These are phyloP conservation scores for Darevskia nairensis DNA, from an alignment of 2,797 vertebrate genomes.

Conservation along the genomic window DNA sequence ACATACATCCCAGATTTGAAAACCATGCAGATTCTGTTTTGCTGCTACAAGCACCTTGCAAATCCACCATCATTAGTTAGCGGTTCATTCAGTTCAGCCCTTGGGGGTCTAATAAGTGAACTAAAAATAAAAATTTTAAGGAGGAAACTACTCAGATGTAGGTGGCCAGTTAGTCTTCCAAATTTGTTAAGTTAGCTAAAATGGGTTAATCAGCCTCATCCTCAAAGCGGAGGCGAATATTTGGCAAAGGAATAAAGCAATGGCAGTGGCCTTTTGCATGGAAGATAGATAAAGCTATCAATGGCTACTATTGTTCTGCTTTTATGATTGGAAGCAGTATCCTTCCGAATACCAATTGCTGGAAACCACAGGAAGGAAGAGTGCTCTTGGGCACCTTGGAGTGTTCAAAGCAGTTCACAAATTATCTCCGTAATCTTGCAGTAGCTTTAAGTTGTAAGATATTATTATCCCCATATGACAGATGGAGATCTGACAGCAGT, in stretches of 20 bases:
- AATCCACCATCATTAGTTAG: background rate
- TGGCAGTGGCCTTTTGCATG: too few relatives aligned
- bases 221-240: background rate
- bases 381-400: background rate
- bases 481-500: too few relatives aligned
- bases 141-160: background rate
- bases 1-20: background rate
- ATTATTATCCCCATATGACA: too few relatives aligned
- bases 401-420: background rate
- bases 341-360: too few relatives aligned
- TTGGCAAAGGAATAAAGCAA: too few relatives aligned
- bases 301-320: too few relatives aligned
- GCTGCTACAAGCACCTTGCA: background rate
- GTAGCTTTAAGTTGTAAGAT: too few relatives aligned
- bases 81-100: background rate
- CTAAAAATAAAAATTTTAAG: background rate
- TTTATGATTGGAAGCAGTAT: too few relatives aligned
- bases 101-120: conserved; percentile 1
- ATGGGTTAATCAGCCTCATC: background rate
- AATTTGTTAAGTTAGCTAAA: background rate
- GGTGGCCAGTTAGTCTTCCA: background rate
- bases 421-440: background rate
- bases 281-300: too few relatives aligned
- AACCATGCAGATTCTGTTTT: conserved; percentile 4
- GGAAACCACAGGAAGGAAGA: too few relatives aligned